Evolutionary conservation across 2,797 vertebrate genomes (phyloP).

Genomic region (Anolis apletophallus): DNA sequence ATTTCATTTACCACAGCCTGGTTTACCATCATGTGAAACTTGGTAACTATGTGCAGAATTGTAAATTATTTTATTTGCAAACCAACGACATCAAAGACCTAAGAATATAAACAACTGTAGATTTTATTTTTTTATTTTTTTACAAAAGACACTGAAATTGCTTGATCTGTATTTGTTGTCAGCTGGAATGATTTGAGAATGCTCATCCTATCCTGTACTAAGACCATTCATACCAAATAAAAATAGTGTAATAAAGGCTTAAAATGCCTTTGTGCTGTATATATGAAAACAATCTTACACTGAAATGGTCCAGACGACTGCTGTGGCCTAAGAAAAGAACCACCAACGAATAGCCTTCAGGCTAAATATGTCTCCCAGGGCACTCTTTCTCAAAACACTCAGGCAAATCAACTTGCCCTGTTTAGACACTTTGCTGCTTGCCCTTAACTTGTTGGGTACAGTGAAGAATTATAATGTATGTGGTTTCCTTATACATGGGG

Average conservation of each 20-base stretch:
- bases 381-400: neutral
- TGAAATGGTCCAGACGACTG: neutral
- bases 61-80: constrained; percentile 38
- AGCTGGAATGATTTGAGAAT: constrained; percentile 9
- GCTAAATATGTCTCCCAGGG: neutral
- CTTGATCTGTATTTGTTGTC: neutral
- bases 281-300: constrained; percentile 9
- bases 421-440: neutral
- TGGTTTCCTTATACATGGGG: neutral
- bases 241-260: neutral
- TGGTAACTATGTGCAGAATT: constrained; percentile 2
- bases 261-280: neutral
- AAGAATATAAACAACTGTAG: neutral
- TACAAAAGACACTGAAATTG: neutral
- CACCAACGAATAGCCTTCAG: neutral
- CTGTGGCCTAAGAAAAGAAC: neutral
- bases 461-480: neutral
- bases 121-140: too few relatives aligned
- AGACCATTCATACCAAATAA: neutral
- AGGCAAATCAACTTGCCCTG: neutral
- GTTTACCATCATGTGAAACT: too few relatives aligned
- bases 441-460: neutral
- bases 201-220: neutral
- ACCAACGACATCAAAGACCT: neutral
- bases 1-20: too few relatives aligned